A percentile compares a stretch with the other conserved stretches of the same genome.
Conservation (phyloP, 2,888 invertebrate genomes). For the Tenthredo mesomela region DNA sequence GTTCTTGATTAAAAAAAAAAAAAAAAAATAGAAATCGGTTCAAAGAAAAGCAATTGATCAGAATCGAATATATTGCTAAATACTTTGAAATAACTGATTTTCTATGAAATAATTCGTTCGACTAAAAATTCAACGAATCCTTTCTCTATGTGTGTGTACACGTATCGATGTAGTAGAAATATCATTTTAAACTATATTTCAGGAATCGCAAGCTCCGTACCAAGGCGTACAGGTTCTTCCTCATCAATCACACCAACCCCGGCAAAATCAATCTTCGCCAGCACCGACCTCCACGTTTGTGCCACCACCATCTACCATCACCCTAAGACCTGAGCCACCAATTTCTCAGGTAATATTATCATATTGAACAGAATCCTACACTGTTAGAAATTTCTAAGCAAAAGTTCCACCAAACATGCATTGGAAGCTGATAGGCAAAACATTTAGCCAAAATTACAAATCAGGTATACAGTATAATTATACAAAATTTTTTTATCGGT, state of each 20-base stretch:
- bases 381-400: no score
- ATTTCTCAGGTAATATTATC: conserved; percentile 82
- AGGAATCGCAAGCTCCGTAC: conserved; percentile 60
- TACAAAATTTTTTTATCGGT: no score
- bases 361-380: not conserved
- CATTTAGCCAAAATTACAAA: no score
- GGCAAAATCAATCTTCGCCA: conserved; percentile 59
- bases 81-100: not conserved
- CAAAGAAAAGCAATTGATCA: not conserved
- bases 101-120: not conserved
- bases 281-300: conserved; percentile 71
- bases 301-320: conserved; percentile 86
- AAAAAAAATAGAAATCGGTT: not conserved
- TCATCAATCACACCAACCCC: conserved; percentile 58
- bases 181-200: conserved; percentile 51
- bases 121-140: not conserved
- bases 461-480: no score
- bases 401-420: no score
- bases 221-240: conserved; percentile 56
- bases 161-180: not conserved
- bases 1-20: not conserved
- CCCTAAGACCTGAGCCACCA: conserved; percentile 87
- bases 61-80: not conserved
- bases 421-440: no score
- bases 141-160: not conserved